Evolutionary conservation across 1,140 invertebrate genomes (phyloP), one percentile per base, ranked within the genome.

Genomic region (Metopolophium dirhodum): DNA sequence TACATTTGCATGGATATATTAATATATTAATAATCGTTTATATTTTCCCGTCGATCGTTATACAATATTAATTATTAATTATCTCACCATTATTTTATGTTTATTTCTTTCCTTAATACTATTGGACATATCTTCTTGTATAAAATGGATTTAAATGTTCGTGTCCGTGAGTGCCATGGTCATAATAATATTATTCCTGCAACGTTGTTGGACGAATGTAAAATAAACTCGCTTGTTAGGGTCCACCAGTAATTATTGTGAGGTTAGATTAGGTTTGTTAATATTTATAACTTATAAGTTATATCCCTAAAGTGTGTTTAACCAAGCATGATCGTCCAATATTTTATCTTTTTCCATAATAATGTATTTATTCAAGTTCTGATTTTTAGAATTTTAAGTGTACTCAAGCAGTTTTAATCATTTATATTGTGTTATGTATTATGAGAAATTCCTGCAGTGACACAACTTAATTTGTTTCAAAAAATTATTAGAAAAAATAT

Each of bases 381-480:
- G 2, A 7, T 22, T 23, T 22, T 22, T 54, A 14, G 20, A 54
- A 54, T 22, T 23, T 23, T 23, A 7, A 23, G 20, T 54, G 22
- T 23, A 54, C 51, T 54, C 20, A 51, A 54, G 20, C 0, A 54
- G 23, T 54, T 54, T 54, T 20, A 54, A 23, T 54, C 23, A 23
- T 51, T 51, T 51, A 51, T 14, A 23, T 54, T 54, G 18, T 54
- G 22, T 22, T 7, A 22, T 22, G 6, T 54, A 54, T 18, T 51
- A 22, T 2, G 0, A 0, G 14, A 51, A 18, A 20, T 0, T 51
- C 51, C 0, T 51, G 3, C 22, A 2, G 22, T 54, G 0, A 54
- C 0, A 54, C 20, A 54, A 54, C 4, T 7, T 22, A 7, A 54
- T 54, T 54, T 23, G 7, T 0, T 54, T 22, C 51, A 22, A 54